Evolutionary conservation across 2,113 vertebrate species (phyloP), one percentile per base, ranked within the genome.

Genomic region (Casuarius casuarius): DNA sequence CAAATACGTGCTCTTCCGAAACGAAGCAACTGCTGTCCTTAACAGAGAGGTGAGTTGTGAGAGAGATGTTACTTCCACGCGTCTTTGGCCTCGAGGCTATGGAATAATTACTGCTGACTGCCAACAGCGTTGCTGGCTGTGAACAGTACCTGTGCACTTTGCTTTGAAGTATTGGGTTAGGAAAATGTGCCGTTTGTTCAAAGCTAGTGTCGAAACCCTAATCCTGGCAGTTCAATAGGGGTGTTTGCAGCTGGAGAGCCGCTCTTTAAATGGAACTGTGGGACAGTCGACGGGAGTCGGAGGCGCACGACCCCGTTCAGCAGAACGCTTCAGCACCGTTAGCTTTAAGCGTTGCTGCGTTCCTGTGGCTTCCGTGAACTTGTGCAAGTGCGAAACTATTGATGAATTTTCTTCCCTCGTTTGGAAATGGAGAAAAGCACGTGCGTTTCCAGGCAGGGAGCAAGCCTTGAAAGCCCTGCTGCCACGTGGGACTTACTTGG

Each of bases 21-120:
- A 17, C 76, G 76, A 81, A 76, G 15, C 52, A 35, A 58, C 86
- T 94, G 65, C 73, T 78, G 79, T 92, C 96, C 92, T 93, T 92
- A 89, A 21, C 89, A 49, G 35, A 25, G 92, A 38, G 70, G 87
- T 62, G 76, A 92, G 31, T 70, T 70, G 52, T 0, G 2, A 72
- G 66, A 20, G 2, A 72, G 66, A 20, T 61, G 15, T 63, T 84
- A 1, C 89, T 93, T 89, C 83, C 73, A 90, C 0, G 0, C 59
- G 42, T 59, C 61, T 95, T 56, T 75, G 59, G 22, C 68, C 88
- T 54, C 38, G 68, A 86, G 70, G 73, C 56, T 94, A 9, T 49
- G 33, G 77, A 84, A 73, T 90, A 72, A 66, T 66, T 89, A 52
- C 74, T 86, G 65, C 70, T 94, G 88, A 72, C 80, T 90, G 52